Conservation (phyloP, 2,113 vertebrate species). For the Chlorodrepanis virens region DNA sequence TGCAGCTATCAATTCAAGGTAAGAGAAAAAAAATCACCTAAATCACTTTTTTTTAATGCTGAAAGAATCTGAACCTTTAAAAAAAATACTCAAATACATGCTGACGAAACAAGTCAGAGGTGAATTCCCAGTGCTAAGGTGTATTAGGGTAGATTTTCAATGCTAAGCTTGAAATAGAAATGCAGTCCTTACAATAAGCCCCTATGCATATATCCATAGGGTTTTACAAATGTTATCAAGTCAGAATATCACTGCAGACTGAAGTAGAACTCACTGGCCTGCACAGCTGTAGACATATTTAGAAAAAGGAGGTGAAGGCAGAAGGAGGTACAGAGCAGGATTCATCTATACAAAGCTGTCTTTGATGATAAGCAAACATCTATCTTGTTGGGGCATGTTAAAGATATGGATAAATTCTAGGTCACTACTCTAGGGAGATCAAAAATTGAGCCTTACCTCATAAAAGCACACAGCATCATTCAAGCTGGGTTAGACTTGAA, state of each 20-base stretch:
- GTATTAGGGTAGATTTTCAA: neutral
- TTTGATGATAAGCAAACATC: conserved; percentile 57
- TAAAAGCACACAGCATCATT: conserved; percentile 18
- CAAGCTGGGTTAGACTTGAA: neutral
- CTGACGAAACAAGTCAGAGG: neutral
- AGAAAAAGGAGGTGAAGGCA: neutral
- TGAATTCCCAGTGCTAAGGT: neutral
- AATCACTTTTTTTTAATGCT: neutral
- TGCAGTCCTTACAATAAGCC: neutral
- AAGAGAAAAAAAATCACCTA: neutral
- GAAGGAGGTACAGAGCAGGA: neutral
- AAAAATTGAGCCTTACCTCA: conserved; percentile 36
- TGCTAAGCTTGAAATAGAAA: neutral
- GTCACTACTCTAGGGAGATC: conserved; percentile 23
- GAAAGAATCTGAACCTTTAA: neutral
- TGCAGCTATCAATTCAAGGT: neutral
- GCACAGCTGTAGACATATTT: neutral
- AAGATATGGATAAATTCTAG: conserved; percentile 45
- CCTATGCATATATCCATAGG: neutral
- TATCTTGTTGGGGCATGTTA: neutral
- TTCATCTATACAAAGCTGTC: conserved; percentile 17
- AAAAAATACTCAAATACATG: neutral
- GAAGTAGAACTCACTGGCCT: neutral
- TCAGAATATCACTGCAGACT: neutral
- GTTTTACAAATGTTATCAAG: neutral